Evolutionary conservation across 2,113 vertebrate species (phyloP).

Genomic region (Platysternon megacephalum): DNA sequence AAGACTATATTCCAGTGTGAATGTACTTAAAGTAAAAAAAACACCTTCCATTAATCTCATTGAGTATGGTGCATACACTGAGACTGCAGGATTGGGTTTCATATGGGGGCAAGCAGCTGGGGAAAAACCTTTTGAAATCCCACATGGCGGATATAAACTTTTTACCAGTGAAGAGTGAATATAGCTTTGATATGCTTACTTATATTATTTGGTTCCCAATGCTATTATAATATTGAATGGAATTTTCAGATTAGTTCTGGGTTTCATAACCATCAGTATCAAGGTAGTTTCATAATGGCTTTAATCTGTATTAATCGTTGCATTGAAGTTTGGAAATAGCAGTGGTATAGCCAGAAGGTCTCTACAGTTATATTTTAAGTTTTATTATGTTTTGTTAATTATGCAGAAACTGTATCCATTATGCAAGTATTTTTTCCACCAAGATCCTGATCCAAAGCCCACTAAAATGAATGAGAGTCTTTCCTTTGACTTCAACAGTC

Average conservation of each 20-base stretch:
- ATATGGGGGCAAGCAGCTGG: background rate
- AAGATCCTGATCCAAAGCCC: background rate
- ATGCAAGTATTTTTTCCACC: background rate
- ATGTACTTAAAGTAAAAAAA: background rate
- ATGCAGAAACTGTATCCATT: background rate
- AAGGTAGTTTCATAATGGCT: background rate
- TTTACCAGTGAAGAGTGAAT: background rate
- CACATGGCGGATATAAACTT: background rate
- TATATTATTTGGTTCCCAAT: background rate
- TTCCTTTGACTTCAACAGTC: background rate
- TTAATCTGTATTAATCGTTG: background rate
- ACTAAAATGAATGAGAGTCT: background rate
- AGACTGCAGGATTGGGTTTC: background rate
- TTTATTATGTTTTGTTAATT: background rate
- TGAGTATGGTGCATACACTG: background rate
- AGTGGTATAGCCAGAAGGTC: background rate
- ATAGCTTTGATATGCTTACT: background rate
- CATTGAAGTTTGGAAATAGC: background rate
- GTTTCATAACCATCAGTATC: background rate
- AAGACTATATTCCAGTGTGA: background rate
- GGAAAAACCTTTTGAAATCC: background rate
- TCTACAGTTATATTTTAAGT: background rate
- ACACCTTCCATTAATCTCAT: background rate
- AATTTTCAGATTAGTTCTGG: background rate
- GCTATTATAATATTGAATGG: background rate